A percentile compares a stretch with the other conserved stretches of the same genome.
phyloP scores from a whole-genome alignment of 2,113 vertebrate genomes.

The Sinocyclocheilus anophthalmus region DNA sequence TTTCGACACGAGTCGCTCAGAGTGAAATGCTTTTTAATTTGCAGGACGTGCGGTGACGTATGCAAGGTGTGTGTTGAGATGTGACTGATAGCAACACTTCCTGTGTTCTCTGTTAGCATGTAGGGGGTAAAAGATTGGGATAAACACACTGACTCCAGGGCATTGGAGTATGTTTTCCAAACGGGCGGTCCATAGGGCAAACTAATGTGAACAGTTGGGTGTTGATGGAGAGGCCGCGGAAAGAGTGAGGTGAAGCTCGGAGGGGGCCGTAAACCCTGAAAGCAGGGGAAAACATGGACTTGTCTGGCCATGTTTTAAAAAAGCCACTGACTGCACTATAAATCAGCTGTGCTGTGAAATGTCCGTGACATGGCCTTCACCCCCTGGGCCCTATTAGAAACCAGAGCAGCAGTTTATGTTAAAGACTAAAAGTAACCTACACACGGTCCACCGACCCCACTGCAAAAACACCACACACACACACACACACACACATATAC shows the following conservation, averaged over 20 bases:
- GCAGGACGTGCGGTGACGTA: not conserved
- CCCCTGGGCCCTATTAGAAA: conserved; percentile 63
- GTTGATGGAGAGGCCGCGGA: conserved; percentile 53
- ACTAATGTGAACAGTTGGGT: conserved; percentile 72
- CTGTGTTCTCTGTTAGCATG: conserved; percentile 12
- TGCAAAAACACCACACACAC: conserved; percentile 32
- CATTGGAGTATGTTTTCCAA: conserved; percentile 71
- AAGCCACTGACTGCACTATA: conserved; percentile 70
- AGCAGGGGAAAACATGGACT: conserved; percentile 64
- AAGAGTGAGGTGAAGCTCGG: conserved; percentile 51
- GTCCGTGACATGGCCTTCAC: conserved; percentile 68
- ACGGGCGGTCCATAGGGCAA: conserved; percentile 73
- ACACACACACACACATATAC: conserved; percentile 15
- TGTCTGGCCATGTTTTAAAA: conserved; percentile 64
- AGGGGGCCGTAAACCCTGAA: conserved; percentile 56
- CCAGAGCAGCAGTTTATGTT: conserved; percentile 59
- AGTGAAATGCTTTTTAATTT: conserved; percentile 29
- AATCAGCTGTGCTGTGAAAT: conserved; percentile 70
- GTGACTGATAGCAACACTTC: conserved; percentile 68
- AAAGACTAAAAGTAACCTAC: conserved; percentile 58
- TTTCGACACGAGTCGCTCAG: conserved; percentile 68
- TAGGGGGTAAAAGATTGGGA: conserved; percentile 71
- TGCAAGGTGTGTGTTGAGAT: conserved; percentile 13
- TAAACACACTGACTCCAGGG: conserved; percentile 75
- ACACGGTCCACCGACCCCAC: conserved; percentile 15